Base-by-base conservation (phyloP, 1,140 invertebrate species). In the Atta texana region DNA sequence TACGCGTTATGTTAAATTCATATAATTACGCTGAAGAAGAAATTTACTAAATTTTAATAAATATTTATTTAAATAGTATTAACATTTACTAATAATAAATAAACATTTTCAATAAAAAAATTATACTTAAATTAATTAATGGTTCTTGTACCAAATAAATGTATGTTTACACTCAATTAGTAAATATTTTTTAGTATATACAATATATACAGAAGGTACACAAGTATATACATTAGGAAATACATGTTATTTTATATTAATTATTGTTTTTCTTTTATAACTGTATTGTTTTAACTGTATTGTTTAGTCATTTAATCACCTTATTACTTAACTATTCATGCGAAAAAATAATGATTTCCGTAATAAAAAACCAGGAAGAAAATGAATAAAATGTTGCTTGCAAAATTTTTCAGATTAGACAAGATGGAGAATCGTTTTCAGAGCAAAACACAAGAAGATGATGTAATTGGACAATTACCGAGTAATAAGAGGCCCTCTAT, bases 401-500 rank as follows among this genome's bases (percentile, higher is more conserved):
- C 28, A n/a, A 44, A n/a, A 24, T 18, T 92, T 44, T 89, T 55
- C 82, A 95, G 94, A 89, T 91, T 93, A 44, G 84, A 78, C 78
- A 90, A 93, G 39, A 94, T 94, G 92, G 93, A 93, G 89, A 92
- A 92, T 68, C 92, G 92, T 87, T 91, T 91, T 72, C 91, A 93
- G 61, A 74, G 76, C 55, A 93, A 92, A 90, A 89, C 91, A 87
- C 76, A 82, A 87, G 92, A 87, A 69, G 91, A 92, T 66, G 92
- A 88, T 61, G 74, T 86, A n/a, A 90, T 88, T 63, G 89, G 89
- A 12, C 92, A 84, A 81, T 87, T 89, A 87, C 93, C 91, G 77
- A 93, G 89, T 85, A 93, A 77, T 80, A 95, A 93, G 84, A 94
- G 92, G 89, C 92, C 92, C 87, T 86, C 94, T 10, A 94, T 95